Evolutionary conservation across 1,140 invertebrate species (phyloP), one percentile per base, ranked within the genome.

Genomic region (Tenebrio molitor): DNA sequence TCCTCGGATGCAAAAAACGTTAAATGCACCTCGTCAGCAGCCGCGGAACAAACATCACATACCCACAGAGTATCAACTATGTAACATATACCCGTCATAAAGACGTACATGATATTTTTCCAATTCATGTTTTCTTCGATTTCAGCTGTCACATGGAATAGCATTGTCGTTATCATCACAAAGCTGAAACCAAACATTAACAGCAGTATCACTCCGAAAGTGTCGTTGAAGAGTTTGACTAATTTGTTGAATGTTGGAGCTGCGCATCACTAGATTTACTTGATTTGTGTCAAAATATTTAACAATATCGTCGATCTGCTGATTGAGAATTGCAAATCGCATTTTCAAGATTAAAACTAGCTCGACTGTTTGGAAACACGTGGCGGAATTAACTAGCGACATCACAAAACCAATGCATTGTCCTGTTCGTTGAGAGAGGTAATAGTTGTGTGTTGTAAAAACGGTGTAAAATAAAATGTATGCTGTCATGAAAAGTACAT

Each of bases 191-290:
- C 21, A 15, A 58, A 58, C 50, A 29, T 58, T 12, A 15, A 2
- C 10, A 58, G 15, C 23, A 58, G 29, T 12, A 14, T 17, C 1
- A 68, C 29, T 8, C 66, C 66, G 25, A 68, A 68, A 17, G 29
- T 33, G 0, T 68, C 36, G 19, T 68, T 68, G 25, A 68, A 41
- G 25, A 50, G 66, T 14, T 16, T 50, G 0, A 68, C 19, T 5
- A 29, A 68, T 50, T 68, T 68, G n/a, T n/a, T n/a, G n/a, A n/a
- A n/a, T n/a, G n/a, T n/a, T n/a, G n/a, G n/a, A n/a, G n/a, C n/a
- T n/a, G n/a, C n/a, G n/a, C n/a, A n/a, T n/a, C n/a, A n/a, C n/a
- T n/a, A n/a, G n/a, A n/a, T n/a, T n/a, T n/a, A n/a, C n/a, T n/a
- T n/a, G n/a, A n/a, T n/a, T n/a, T n/a, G n/a, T n/a, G n/a, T n/a